Evolutionary conservation across 2,888 invertebrate species (phyloP), one percentile per base, ranked within the genome.

Genomic region (Sisyra terminalis): DNA sequence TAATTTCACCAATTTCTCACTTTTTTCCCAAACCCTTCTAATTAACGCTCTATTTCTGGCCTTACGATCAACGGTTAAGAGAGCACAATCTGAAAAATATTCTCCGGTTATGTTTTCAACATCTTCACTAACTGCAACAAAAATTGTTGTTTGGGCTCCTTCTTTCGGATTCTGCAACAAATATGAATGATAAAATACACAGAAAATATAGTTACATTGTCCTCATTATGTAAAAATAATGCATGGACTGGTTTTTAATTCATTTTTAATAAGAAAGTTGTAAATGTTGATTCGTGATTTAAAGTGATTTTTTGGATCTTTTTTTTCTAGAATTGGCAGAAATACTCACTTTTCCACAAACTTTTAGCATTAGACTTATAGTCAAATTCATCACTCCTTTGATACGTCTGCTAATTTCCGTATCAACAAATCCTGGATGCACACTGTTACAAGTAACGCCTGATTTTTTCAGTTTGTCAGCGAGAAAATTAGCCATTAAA

Each of bases 21-120:
- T 85, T 46, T 81, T 69, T 53, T 84, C 81, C 92, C 92, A 93
- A 36, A 90, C 61, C 53, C 82, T 80, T 51, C 73, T 74, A 7
- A 79, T 85, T 42, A 75, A 74, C 1, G 70, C 71, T 60, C 72
- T 67, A 54, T 82, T 75, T 50, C 72, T 68, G 0, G 15, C 17
- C 17, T 10, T 8, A 37, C n/a, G 11, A 11, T 11, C 14, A 16
- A 37, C 16, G 15, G 15, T 37, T 3, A 17, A 16, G 17, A 83
- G 79, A 54, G 69, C 70, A 55, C 87, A 88, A 54, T 89, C 88
- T 50, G 77, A 71, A 52, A 75, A 89, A 56, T 88, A 89, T 63
- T 82, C 81, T 35, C 88, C 88, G 11, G 63, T 70, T 0, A 79
- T 70, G 43, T 73, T 75, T 46, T 72, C 69, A 5, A 57, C 52